phyloP scores from a whole-genome alignment of 2,797 vertebrate species.

The Phyllotis vaccarum region DNA sequence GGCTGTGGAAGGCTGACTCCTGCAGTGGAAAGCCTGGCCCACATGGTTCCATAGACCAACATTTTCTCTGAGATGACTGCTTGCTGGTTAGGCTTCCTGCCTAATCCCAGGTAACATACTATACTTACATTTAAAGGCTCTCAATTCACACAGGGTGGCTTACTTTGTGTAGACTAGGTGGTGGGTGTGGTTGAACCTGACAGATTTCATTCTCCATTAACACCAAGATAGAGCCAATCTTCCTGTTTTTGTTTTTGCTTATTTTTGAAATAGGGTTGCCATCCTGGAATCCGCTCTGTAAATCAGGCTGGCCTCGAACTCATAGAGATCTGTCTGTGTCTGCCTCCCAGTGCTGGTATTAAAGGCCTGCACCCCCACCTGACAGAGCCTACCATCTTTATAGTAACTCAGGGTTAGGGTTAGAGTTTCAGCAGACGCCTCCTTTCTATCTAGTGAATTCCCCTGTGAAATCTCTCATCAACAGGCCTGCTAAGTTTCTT shows the following conservation, averaged over 20 bases:
- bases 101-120: neutral
- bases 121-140: conserved; percentile 11
- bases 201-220: neutral
- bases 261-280: neutral
- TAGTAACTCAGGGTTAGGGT: neutral
- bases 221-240: neutral
- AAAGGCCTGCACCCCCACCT: fast-evolving
- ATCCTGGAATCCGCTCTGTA: neutral
- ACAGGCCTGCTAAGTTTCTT: neutral
- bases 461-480: neutral
- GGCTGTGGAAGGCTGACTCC: neutral
- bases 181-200: neutral
- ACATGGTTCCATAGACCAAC: neutral
- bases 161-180: neutral
- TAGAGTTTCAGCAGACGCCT: neutral
- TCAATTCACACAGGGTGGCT: neutral
- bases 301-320: neutral
- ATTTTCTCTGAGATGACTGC: neutral
- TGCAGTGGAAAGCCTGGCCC: neutral
- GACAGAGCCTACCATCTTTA: neutral
- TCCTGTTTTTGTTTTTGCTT: neutral
- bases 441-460: conserved; percentile 17
- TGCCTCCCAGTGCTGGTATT: neutral
- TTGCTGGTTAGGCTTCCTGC: neutral
- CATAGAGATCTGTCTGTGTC: neutral